Percentiles rank a stretch among this genome's conserved stretches.
Conservation (phyloP, 2,113 vertebrate genomes). For the Okapia johnstoni region DNA sequence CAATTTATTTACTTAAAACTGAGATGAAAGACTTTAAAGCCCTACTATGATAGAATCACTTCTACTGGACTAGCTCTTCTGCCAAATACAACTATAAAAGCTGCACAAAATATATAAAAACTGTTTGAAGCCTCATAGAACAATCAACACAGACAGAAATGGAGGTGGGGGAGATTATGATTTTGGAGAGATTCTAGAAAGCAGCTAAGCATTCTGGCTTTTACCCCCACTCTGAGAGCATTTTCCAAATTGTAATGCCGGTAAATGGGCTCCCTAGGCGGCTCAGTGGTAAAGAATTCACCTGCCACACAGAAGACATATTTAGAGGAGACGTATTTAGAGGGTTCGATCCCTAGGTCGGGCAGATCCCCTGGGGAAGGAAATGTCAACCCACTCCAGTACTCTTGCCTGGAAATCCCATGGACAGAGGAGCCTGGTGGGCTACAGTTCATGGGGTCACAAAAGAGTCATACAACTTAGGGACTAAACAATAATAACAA, state of each 20-base stretch:
- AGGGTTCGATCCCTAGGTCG: background rate
- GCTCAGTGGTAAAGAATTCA: background rate
- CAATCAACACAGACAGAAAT: background rate
- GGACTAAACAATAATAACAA: background rate
- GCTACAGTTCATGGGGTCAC: background rate
- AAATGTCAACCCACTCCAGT: background rate
- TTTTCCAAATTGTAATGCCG: background rate
- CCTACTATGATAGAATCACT: background rate
- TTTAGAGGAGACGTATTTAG: background rate
- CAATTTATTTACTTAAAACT: background rate
- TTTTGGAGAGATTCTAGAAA: background rate
- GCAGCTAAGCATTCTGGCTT: background rate
- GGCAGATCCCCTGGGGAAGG: background rate
- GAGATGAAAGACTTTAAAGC: background rate
- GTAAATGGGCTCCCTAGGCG: background rate
- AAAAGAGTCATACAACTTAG: background rate
- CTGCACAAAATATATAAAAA: background rate
- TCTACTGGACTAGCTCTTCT: background rate
- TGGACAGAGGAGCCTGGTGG: background rate
- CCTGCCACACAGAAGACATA: background rate
- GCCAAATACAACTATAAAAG: background rate
- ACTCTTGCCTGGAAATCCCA: background rate
- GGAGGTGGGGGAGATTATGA: background rate
- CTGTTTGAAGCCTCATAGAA: background rate
- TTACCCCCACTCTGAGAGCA: background rate